phyloP scores from a whole-genome alignment of 2,797 vertebrate genomes.

The Arnoldichthys spilopterus region DNA sequence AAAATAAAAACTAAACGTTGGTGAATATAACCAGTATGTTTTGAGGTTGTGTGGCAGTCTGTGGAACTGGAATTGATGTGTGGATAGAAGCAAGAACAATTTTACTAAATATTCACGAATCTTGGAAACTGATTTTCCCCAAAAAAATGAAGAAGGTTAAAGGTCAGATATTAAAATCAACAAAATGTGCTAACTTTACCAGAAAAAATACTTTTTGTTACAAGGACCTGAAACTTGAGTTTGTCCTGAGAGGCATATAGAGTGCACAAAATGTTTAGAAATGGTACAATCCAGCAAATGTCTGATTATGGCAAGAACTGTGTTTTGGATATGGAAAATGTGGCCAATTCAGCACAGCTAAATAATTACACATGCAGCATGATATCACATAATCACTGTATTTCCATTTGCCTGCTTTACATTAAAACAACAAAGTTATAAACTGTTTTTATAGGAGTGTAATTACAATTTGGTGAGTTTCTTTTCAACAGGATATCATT shows the following conservation, averaged over 20 bases:
- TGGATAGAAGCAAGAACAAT: no score
- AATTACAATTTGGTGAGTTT: conserved; percentile 58
- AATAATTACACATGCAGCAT: conserved; percentile 5
- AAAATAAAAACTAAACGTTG: no score
- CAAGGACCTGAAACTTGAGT: no score
- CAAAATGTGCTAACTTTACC: no score
- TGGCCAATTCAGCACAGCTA: conserved; percentile 2
- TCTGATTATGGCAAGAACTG: neutral
- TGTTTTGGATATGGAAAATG: neutral
- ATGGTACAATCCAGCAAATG: neutral
- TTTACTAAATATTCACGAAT: no score
- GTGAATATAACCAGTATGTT: no score
- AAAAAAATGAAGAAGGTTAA: no score
- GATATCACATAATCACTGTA: conserved; percentile 28
- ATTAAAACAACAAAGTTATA: conserved; percentile 23
- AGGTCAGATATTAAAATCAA: no score
- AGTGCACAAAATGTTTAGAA: neutral
- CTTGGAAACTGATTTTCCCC: no score
- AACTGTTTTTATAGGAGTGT: conserved; percentile 48
- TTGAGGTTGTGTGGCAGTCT: no score
- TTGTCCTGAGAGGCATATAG: neutral
- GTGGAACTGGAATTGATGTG: no score
- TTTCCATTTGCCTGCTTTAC: conserved; percentile 31
- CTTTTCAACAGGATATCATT: conserved; percentile 61
- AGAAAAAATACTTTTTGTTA: no score